A percentile compares a stretch with the other conserved stretches of the same genome.
Evolutionary conservation across 2,113 vertebrate genomes (phyloP).

Genomic region (Dermatemys mawii): DNA sequence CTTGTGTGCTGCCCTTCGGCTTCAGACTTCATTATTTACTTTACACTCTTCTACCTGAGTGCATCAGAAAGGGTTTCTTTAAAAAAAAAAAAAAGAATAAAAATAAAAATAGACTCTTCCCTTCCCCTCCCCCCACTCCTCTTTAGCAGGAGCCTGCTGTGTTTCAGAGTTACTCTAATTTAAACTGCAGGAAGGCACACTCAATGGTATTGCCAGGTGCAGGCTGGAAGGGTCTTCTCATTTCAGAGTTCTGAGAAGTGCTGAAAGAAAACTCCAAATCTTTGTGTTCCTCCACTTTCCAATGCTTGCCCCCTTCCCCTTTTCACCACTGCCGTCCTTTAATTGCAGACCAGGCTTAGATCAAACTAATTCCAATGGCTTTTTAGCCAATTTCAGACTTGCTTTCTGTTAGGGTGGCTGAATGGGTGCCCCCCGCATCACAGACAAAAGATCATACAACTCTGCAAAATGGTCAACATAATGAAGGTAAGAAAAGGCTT

Average conservation of each 20-base stretch:
- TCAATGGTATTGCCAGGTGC: conserved; percentile 54
- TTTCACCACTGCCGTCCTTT: background rate
- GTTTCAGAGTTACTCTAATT: conserved; percentile 47
- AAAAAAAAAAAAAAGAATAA: no score
- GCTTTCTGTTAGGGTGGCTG: background rate
- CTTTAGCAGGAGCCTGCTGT: conserved; percentile 30
- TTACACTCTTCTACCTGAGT: conserved; percentile 67
- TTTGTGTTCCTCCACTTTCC: background rate
- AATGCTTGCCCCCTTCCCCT: background rate
- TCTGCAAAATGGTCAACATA: background rate
- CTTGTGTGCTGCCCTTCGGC: conserved; percentile 21
- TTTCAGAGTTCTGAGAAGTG: background rate
- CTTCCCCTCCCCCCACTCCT: background rate
- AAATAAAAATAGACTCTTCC: no score
- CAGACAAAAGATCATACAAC: background rate
- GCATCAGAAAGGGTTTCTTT: conserved; percentile 51
- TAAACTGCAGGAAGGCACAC: conserved; percentile 8
- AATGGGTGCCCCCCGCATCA: background rate
- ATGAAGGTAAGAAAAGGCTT: conserved; percentile 15
- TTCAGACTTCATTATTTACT: conserved; percentile 63
- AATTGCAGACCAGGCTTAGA: conserved; percentile 11
- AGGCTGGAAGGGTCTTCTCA: conserved; percentile 19
- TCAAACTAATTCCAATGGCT: conserved; percentile 9
- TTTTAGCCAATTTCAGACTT: conserved; percentile 7
- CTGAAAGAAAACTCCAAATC: background rate